These are phyloP conservation scores for Encarsia formosa DNA, from an alignment of 2,888 invertebrate species.

Conservation along the genomic window DNA sequence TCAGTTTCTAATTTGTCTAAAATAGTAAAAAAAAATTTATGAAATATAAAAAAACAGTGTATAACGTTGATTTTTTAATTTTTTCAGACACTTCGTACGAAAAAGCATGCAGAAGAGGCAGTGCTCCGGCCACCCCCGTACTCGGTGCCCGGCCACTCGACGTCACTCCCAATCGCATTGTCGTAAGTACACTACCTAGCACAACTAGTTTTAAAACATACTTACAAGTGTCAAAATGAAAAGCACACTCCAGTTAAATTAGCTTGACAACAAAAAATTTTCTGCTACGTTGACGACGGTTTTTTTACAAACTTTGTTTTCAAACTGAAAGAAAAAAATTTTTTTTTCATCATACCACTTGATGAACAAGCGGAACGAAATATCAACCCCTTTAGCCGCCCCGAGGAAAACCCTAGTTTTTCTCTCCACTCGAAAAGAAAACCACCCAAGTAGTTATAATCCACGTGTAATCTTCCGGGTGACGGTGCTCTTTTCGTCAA, in stretches of 20 bases:
- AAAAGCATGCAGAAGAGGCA: conserved; percentile 80
- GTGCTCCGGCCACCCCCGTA: conserved; percentile 79
- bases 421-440: no score
- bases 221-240: neutral
- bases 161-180: conserved; percentile 76
- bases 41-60: neutral
- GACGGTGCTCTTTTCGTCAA: no score
- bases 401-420: no score
- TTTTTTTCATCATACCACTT: no score
- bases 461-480: no score
- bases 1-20: no score
- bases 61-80: conserved; percentile 19
- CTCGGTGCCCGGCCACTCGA: conserved; percentile 64
- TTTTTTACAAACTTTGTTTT: no score
- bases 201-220: neutral
- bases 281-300: neutral
- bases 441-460: no score
- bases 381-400: no score
- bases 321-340: no score
- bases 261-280: neutral
- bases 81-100: conserved; percentile 85
- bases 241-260: no score
- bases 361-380: no score
- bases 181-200: conserved; percentile 54
- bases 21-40: neutral